Conservation (phyloP, 2,113 vertebrate genomes). For the Hippocampus mohnikei region DNA sequence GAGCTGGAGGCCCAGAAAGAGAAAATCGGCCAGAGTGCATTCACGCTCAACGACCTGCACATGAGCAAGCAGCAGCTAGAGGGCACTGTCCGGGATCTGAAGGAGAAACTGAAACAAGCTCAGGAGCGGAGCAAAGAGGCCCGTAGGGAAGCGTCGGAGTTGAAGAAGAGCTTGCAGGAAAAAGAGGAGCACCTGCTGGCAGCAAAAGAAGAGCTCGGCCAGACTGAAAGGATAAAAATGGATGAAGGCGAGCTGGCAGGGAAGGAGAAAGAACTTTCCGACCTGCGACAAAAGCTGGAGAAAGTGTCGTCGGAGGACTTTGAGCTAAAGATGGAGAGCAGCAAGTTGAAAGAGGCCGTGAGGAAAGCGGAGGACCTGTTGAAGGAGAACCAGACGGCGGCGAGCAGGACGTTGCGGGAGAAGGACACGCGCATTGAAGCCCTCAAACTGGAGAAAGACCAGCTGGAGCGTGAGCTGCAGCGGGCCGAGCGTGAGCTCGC, state of each 20-base stretch:
- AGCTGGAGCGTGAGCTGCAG: conserved; percentile 77
- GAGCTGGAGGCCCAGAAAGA: conserved; percentile 80
- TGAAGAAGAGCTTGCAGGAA: conserved; percentile 73
- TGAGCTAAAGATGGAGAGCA: conserved; percentile 81
- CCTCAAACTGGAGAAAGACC: conserved; percentile 81
- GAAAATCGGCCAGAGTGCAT: conserved; percentile 78
- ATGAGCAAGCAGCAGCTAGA: conserved; percentile 81
- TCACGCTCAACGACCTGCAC: conserved; percentile 80
- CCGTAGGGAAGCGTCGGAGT: conserved; percentile 69
- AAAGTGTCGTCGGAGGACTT: conserved; percentile 74
- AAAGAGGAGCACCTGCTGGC: conserved; percentile 72
- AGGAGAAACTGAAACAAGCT: conserved; percentile 73
- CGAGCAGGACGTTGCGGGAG: conserved; percentile 74
- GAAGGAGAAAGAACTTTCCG: conserved; percentile 73
- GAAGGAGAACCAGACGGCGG: conserved; percentile 66
- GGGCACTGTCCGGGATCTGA: conserved; percentile 72
- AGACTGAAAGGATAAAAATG: conserved; percentile 42
- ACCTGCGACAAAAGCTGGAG: conserved; percentile 75
- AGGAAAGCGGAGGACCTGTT: conserved; percentile 69
- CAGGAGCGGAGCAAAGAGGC: conserved; percentile 67
- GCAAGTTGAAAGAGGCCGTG: conserved; percentile 60
- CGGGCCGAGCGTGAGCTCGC: conserved; percentile 71
- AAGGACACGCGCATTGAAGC: conserved; percentile 80
- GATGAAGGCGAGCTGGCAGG: conserved; percentile 54
- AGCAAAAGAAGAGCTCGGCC: conserved; percentile 59